These are phyloP conservation scores for Gobiocypris rarus DNA, from an alignment of 2,113 vertebrate species.

Conservation along the genomic window DNA sequence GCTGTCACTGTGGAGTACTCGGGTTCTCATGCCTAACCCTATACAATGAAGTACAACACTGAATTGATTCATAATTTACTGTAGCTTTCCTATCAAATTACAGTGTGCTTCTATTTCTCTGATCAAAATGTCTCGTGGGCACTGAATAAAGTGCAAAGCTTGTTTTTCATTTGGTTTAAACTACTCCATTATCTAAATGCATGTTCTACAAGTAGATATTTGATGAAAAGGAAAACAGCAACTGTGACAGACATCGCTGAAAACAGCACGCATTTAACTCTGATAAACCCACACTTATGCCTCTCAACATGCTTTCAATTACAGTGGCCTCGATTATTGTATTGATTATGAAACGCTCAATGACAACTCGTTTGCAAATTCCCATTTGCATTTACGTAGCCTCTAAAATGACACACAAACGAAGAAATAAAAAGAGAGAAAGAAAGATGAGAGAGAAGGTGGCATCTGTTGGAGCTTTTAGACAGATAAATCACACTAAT, in stretches of 20 bases:
- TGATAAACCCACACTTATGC: constrained; percentile 14
- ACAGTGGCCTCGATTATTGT: constrained; percentile 38
- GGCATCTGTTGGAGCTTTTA: constrained; percentile 66
- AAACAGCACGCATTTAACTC: constrained; percentile 34
- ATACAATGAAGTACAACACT: neutral
- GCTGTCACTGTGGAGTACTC: neutral
- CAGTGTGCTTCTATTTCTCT: neutral
- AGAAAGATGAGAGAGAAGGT: constrained; percentile 45
- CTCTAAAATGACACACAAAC: constrained; percentile 40
- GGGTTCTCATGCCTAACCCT: neutral
- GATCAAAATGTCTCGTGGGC: constrained; percentile 12
- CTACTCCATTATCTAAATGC: constrained; percentile 34
- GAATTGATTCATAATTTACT: neutral
- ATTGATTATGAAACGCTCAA: constrained; percentile 48
- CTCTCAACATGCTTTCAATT: constrained; percentile 24
- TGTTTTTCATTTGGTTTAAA: constrained; percentile 26
- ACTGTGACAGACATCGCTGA: neutral
- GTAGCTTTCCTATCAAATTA: constrained; percentile 12
- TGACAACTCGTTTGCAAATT: constrained; percentile 31
- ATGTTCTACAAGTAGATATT: constrained; percentile 9
- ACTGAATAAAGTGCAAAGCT: neutral
- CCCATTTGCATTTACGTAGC: constrained; percentile 41
- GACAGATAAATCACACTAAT: constrained; percentile 69
- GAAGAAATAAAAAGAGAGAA: constrained; percentile 57
- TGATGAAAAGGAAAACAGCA: constrained; percentile 12